A percentile compares a stretch with the other conserved stretches of the same genome.
Conservation (phyloP, 2,113 vertebrate genomes). For the Synodontis membranacea region DNA sequence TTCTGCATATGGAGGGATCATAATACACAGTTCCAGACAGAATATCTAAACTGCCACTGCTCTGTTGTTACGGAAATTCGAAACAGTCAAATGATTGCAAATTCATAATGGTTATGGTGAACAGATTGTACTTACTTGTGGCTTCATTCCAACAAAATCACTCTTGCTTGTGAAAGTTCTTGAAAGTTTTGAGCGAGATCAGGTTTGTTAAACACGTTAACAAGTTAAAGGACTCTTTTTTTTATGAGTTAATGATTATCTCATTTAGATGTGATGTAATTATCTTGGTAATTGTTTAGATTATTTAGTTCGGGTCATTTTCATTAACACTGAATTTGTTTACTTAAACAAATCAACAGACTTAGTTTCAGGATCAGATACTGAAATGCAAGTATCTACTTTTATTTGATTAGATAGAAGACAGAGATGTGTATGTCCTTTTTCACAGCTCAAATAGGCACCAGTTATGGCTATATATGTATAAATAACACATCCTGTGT, state of each 20-base stretch:
- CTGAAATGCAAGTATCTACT: neutral
- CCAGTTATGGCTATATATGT: too few relatives aligned
- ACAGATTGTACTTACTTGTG: neutral
- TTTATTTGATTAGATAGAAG: neutral
- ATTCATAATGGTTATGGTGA: neutral
- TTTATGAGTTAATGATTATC: neutral
- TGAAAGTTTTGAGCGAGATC: neutral
- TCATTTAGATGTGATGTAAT: neutral
- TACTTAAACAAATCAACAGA: neutral
- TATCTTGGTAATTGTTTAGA: neutral
- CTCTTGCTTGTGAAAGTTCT: neutral
- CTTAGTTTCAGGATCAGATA: neutral
- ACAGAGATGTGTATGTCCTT: neutral
- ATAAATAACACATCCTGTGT: too few relatives aligned
- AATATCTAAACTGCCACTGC: conserved; percentile 5
- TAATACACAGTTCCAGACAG: conserved; percentile 12
- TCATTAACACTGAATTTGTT: neutral
- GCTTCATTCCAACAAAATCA: neutral
- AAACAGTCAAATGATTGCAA: neutral
- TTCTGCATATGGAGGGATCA: conserved; percentile 5
- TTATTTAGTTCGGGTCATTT: neutral
- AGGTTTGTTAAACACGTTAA: neutral
- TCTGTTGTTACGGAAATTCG: neutral
- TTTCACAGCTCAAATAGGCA: neutral
- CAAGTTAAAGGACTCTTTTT: neutral